Evolutionary conservation across 2,888 invertebrate species (phyloP).

Genomic region (Arctia plantaginis): DNA sequence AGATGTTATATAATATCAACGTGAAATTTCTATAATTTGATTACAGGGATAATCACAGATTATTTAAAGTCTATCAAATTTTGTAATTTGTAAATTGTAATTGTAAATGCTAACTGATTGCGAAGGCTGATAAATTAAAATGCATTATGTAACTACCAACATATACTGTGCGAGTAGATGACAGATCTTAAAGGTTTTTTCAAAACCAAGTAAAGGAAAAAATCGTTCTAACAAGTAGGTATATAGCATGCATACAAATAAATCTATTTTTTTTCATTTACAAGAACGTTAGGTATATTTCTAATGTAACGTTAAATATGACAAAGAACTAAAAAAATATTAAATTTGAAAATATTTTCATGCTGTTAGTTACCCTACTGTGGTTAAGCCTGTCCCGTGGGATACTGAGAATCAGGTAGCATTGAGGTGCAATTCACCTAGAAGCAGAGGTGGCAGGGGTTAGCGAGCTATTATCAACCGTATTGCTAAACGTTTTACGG

Average conservation of each 20-base stretch:
- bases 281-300: not conserved
- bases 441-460: conserved; percentile 42
- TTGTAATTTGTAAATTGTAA: too few species aligned
- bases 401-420: conserved; percentile 64
- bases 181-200: too few species aligned
- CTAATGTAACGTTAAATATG: not conserved
- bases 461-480: conserved; percentile 53
- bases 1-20: not conserved
- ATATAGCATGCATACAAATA: too few species aligned
- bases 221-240: too few species aligned
- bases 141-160: too few species aligned
- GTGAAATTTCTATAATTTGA: too few species aligned
- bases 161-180: too few species aligned
- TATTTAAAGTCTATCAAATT: too few species aligned
- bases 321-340: not conserved
- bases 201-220: too few species aligned
- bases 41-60: too few species aligned
- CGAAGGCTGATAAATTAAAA: too few species aligned
- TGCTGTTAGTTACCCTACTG: conserved; percentile 29
- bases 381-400: conserved; percentile 54
- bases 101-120: too few species aligned
- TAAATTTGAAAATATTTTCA: not conserved
- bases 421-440: conserved; percentile 66
- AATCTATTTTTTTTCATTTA: not conserved
- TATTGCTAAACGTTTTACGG: conserved; percentile 43